A percentile compares a stretch with the other conserved stretches of the same genome.
Evolutionary conservation across 2,888 invertebrate species (phyloP).

Genomic region (Campaea margaritaria): DNA sequence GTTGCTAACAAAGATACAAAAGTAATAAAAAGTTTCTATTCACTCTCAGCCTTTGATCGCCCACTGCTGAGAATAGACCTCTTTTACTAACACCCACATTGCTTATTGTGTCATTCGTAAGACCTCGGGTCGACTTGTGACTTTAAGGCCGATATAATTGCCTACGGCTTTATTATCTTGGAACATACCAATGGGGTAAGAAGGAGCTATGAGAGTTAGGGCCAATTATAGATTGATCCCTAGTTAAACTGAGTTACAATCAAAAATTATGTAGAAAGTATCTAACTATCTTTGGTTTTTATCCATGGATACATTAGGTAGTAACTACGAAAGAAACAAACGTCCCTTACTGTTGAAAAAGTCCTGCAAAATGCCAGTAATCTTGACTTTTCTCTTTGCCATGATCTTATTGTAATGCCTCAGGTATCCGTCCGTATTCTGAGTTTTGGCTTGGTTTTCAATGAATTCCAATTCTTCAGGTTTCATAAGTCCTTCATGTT

Average conservation of each 20-base stretch:
- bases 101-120: conserved; percentile 14
- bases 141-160: not conserved
- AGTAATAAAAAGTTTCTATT: conserved; percentile 12
- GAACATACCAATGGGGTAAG: too few relatives aligned
- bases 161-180: not conserved
- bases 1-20: not conserved
- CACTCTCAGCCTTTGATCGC: conserved; percentile 25
- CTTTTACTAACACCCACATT: conserved; percentile 22
- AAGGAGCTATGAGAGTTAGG: too few relatives aligned
- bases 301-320: too few relatives aligned
- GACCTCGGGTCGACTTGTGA: conserved; percentile 7
- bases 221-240: not conserved
- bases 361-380: conserved; percentile 67
- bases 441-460: conserved; percentile 59
- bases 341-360: conserved; percentile 63
- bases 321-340: not conserved
- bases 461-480: conserved; percentile 64
- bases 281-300: too few relatives aligned
- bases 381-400: conserved; percentile 53
- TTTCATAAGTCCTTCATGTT: conserved; percentile 71
- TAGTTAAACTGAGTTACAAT: not conserved
- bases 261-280: too few relatives aligned
- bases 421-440: conserved; percentile 59
- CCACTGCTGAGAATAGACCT: conserved; percentile 18
- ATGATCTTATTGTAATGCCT: conserved; percentile 54